Evolutionary conservation across 2,113 vertebrate genomes (phyloP).

Genomic region (Micromys minutus): DNA sequence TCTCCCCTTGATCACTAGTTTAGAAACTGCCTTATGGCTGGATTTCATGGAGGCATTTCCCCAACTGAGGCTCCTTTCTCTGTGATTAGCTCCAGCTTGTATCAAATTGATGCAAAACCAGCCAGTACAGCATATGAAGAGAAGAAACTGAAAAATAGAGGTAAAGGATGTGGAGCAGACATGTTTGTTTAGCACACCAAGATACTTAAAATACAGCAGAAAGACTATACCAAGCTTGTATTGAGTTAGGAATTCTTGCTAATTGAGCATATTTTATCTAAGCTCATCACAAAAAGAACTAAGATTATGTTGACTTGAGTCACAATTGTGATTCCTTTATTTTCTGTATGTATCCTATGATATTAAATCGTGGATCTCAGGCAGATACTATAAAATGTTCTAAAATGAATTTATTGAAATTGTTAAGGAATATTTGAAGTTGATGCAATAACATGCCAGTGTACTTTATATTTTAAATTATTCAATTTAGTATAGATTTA

Average conservation of each 20-base stretch:
- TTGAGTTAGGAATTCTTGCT: background rate
- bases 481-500: slow-evolving; percentile 33
- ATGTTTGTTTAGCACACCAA: background rate
- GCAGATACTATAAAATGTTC: background rate
- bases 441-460: background rate
- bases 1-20: too few species aligned
- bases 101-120: too few species aligned
- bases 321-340: background rate
- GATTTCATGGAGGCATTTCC: too few species aligned
- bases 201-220: background rate
- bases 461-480: background rate
- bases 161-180: background rate
- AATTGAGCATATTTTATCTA: background rate
- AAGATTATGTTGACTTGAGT: background rate
- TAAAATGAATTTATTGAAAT: slow-evolving; percentile 1
- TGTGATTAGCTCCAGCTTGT: too few species aligned
- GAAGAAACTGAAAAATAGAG: background rate
- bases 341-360: background rate
- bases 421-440: background rate
- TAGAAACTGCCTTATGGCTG: too few species aligned
- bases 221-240: background rate
- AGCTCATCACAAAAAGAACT: background rate
- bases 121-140: fast-evolving
- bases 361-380: background rate
- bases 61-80: too few species aligned